Base-by-base conservation (phyloP, 1,140 invertebrate genomes). In the Frieseomelitta varia region DNA sequence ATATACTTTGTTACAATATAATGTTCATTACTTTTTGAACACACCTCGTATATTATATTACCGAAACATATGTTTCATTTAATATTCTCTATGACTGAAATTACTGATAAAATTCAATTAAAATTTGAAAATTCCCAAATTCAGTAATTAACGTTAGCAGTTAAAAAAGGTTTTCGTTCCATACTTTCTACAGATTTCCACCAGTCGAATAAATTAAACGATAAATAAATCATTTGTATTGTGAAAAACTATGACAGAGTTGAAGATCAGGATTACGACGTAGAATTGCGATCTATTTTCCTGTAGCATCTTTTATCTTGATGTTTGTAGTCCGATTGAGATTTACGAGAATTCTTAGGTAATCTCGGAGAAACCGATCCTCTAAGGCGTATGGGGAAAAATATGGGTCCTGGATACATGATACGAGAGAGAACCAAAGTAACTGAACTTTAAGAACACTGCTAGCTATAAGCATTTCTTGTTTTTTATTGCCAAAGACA, bases 271-370 rank as follows among this genome's bases (percentile, higher is more conserved):
- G 39, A n/a, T 47, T n/a, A 2, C 75, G 63, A 71, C 61, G 73
- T 47, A 72, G n/a, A 58, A 53, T 71, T 11, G 63, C 81, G 74
- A 83, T 82, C 73, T 39, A 78, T 78, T 71, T 79, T 39, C 34
- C 27, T 21, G 4, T 58, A 24, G 27, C 75, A 47, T 71, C 67
- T 78, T 53, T 84, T 55, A 53, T 39, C 81, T 71, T 58, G 27
- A 17, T 61, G 75, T 71, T 56, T 27, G 24, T 30, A 75, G 71
- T 84, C 76, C 82, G 76, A 79, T 73, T 84, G 68, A 69, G 68
- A 78, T 79, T 84, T 84, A 84, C 77, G 82, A 84, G 76, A 30
- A 84, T 84, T 27, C 55, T 47, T 19, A 14, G 19, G 21, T 55
- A 76, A 79, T 79, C 51, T 79, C 77, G 51, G 10, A 19, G 30